Conservation (phyloP, 1,140 invertebrate species). For the Drosophila suzukii region DNA sequence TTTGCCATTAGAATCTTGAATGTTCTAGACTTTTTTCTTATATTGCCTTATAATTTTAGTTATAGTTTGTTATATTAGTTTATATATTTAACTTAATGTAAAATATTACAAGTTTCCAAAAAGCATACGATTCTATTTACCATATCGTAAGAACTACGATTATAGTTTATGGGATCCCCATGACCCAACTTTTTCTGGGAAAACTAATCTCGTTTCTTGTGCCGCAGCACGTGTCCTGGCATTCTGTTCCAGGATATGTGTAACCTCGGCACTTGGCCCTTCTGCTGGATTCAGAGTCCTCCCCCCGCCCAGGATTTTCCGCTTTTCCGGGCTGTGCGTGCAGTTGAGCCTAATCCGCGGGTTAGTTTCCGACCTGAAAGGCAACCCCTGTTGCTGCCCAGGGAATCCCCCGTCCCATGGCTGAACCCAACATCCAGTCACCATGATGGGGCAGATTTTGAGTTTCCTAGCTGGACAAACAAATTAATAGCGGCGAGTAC, state of each 20-base stretch:
- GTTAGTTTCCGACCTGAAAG: constrained; percentile 54
- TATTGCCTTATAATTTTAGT: too few relatives aligned
- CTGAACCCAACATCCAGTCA: constrained; percentile 16
- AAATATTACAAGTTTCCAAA: too few relatives aligned
- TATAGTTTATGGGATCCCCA: too few relatives aligned
- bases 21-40: too few relatives aligned
- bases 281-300: not conserved
- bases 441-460: constrained; percentile 67
- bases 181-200: not conserved
- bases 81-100: too few relatives aligned
- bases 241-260: constrained; percentile 30
- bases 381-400: constrained; percentile 46
- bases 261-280: constrained; percentile 8
- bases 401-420: constrained; percentile 3
- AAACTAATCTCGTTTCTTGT: constrained; percentile 36
- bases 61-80: too few relatives aligned
- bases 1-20: too few relatives aligned
- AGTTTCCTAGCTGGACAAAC: constrained; percentile 62
- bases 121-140: too few relatives aligned
- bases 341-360: constrained; percentile 75
- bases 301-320: not conserved
- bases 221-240: constrained; percentile 47
- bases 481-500: constrained; percentile 68
- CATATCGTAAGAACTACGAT: too few relatives aligned
- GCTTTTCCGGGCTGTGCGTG: constrained; percentile 63